Evolutionary conservation across 2,888 invertebrate species (phyloP), one percentile per base, ranked within the genome.

Genomic region (Ditylenchus weischeri): DNA sequence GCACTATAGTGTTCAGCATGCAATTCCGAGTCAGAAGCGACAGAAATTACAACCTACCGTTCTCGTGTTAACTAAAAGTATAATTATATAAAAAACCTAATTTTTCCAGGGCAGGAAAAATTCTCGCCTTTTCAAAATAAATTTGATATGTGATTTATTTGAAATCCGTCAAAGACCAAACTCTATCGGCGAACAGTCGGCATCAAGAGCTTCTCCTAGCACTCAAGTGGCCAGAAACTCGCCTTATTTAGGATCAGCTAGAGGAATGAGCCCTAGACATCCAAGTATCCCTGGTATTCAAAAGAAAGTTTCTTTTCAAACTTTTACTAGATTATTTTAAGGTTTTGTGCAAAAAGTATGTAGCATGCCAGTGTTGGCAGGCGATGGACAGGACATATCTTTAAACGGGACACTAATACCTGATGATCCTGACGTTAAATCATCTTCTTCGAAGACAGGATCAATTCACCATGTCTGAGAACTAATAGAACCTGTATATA

Each of bases 51-150:
- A n/a, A n/a, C n/a, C n/a, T n/a, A n/a, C n/a, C n/a, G n/a, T n/a
- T n/a, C n/a, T n/a, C n/a, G n/a, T n/a, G n/a, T n/a, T n/a, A n/a
- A n/a, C n/a, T n/a, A n/a, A n/a, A n/a, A n/a, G n/a, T n/a, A n/a
- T n/a, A n/a, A n/a, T n/a, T 18, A 49, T 8, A 43, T 43, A 10
- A 15, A 38, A 43, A 10, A 18, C 49, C 35, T 21, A n/a, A 19
- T 48, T 36, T 1, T 71, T 74, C 23, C 75, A 72, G 78, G 93
- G 93, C 38, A 88, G 93, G 48, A 90, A 91, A 79, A 93, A 92
- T 85, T 93, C 95, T 0, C 89, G 96, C 0, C 93, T 94, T 82
- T 91, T 92, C 85, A 96, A 96, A 85, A 92, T 96, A 90, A 90
- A 90, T 81, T 91, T 93, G 84, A 95, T 96, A 66, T 94, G 93